Evolutionary conservation across 2,888 invertebrate genomes (phyloP), one percentile per base, ranked within the genome.

Genomic region (Diaphora mendica): DNA sequence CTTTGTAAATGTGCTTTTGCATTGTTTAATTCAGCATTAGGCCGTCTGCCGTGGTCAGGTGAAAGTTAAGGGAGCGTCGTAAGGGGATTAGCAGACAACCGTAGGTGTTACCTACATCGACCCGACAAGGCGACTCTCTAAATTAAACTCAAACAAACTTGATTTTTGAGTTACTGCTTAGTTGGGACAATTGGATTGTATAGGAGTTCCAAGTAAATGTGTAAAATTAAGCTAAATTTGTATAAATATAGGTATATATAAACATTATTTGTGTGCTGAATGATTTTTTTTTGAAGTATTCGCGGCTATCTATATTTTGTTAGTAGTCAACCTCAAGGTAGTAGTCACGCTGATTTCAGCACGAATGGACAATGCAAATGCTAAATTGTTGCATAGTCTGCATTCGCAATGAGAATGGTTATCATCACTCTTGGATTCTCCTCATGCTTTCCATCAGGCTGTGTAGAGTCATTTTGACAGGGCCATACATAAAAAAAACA

Each of bases 11-110:
- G 62, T 77, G 65, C 75, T 77, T 79, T 76, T 83, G 84, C 86
- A 87, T 88, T 89, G 90, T 89, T 88, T 90, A 86, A 89, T 77
- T 83, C 82, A 79, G 91, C 83, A 86, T 90, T 90, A 90, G 88
- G 80, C 88, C 85, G 91, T 92, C 93, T 87, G 87, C 85, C 80
- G 84, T 82, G 89, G 90, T 84, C 92, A 91, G 91, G 92, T 89
- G 90, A 91, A 93, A 93, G 88, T 93, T 93, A 91, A 84, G 88
- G 87, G 86, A 83, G 86, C 82, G 76, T 82, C 78, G 85, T 89
- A 87, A 87, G 76, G 87, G 90, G 91, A 92, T 93, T 92, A 92
- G 78, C 80, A 82, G 77, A 74, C 76, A 82, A 85, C 85, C 85
- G 88, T 86, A 89, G 88, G 87, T 84, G 86, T 90, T 90, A 90